Base-by-base conservation (phyloP, 2,797 vertebrate genomes). In the Emydoidea blandingii region DNA sequence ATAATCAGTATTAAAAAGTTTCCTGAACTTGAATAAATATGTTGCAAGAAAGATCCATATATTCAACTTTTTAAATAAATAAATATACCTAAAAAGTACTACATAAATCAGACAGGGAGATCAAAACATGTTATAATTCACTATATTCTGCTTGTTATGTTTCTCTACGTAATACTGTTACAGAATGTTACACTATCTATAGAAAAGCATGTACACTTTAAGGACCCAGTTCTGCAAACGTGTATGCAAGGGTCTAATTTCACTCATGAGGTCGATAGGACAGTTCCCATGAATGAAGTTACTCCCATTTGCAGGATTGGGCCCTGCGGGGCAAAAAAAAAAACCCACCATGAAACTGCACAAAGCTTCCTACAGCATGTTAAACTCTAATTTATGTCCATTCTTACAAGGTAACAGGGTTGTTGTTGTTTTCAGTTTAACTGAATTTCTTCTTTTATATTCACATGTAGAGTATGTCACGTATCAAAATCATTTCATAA, bases 261-360 rank as follows among this genome's bases (percentile, higher is more conserved):
- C 52, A 87, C 87, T 49, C 89, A 82, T 91, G 47, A 53, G 87
- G 74, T 54, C 1, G 62, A 72, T 92, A 76, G 88, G 41, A 62
- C 9, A 41, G 18, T 41, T 47, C 10, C 37, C 56, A 31, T 25
- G 31, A n/a, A 50, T 34, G 21, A 72, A 53, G 79, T 53, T 78
- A 29, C 74, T 49, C 76, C 72, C 94, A 65, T 50, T 18, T 84
- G 44, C 87, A 92, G 94, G 89, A 96, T 25, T 78, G 94, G 94
- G 94, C 89, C 91, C 93, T 89, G 81, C 85, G 86, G 92, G 85
- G 87, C 87, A 72, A 52, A 94, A 92, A 93, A 92, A 90, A 72
- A 57, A 21, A 85, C 16, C 52, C 53, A 54, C 54, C 94, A 62
- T 89, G 68, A 72, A 72, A 41, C 19, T 41, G 68, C n/a, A 72